Percentiles rank a stretch among this genome's conserved stretches.
phyloP scores from a whole-genome alignment of 2,797 vertebrate genomes.

The Xiphorhynchus erythropygius region DNA sequence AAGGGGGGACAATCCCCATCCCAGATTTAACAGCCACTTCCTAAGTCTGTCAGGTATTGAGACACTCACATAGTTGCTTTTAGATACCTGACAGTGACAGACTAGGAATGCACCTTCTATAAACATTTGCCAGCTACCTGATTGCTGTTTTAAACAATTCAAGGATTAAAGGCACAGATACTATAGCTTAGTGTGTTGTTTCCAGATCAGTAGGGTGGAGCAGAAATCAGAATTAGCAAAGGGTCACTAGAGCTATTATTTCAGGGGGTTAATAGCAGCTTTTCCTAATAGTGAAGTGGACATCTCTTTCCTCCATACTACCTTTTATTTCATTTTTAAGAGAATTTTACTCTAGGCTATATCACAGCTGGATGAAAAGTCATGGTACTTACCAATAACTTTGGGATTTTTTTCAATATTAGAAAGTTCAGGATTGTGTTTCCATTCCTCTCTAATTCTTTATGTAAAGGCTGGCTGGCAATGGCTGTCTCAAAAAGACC shows the following conservation, averaged over 20 bases:
- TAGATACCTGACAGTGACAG: not conserved
- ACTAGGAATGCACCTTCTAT: not conserved
- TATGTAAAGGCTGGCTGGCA: not conserved
- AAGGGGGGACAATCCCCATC: accelerated
- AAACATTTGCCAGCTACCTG: not conserved
- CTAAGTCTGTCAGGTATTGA: not conserved
- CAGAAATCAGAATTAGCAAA: not conserved
- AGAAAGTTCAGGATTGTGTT: not conserved
- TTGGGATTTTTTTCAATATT: not conserved
- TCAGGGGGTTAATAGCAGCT: not conserved
- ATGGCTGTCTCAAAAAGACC: not conserved
- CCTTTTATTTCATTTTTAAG: not conserved
- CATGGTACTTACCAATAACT: not conserved
- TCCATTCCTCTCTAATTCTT: not conserved
- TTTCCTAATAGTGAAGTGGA: not conserved
- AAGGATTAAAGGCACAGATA: not conserved
- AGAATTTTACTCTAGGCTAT: not conserved
- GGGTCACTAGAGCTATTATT: not conserved
- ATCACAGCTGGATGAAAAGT: not conserved
- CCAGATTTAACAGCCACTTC: not conserved
- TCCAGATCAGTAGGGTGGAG: not conserved
- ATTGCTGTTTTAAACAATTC: not conserved
- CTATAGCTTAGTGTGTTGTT: not conserved
- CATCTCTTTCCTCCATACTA: not conserved
- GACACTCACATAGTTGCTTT: not conserved